These are phyloP conservation scores for Neotoxoptera formosana DNA, from an alignment of 1,140 invertebrate genomes.

Conservation along the genomic window DNA sequence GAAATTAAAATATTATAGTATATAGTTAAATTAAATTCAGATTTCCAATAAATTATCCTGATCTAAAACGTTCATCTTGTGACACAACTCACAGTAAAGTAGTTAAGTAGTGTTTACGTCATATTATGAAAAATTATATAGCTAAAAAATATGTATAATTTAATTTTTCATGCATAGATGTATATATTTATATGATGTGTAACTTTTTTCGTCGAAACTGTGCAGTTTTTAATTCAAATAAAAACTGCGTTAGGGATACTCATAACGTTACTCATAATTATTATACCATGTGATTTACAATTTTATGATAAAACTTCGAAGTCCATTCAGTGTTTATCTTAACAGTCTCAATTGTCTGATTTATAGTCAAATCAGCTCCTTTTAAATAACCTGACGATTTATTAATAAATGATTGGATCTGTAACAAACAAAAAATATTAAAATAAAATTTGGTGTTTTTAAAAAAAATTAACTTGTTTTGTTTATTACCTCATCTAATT, in stretches of 20 bases:
- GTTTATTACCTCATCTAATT: slow-evolving; percentile 60
- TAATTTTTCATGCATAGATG: not conserved
- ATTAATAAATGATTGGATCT: slow-evolving; percentile 60
- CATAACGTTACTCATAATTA: not conserved
- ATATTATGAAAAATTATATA: not conserved
- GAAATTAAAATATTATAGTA: not conserved
- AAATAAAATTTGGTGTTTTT: not conserved
- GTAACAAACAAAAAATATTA: not conserved
- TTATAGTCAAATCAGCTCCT: slow-evolving; percentile 59
- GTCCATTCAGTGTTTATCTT: slow-evolving; percentile 60
- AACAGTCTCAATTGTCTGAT: slow-evolving; percentile 60
- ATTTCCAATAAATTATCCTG: not conserved
- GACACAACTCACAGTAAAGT: not conserved
- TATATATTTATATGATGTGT: not conserved
- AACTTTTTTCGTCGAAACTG: not conserved
- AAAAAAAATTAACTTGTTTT: not conserved
- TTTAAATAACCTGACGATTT: slow-evolving; percentile 59
- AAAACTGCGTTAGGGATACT: not conserved
- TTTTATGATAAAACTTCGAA: slow-evolving; percentile 19
- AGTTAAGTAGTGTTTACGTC: not conserved
- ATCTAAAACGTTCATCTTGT: not conserved
- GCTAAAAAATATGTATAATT: not conserved
- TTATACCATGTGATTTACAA: slow-evolving; percentile 35
- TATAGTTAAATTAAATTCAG: not conserved
- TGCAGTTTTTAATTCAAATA: not conserved